These are phyloP conservation scores for Hermaeophaga mercurialis DNA, from an alignment of 2,888 invertebrate species.

Conservation along the genomic window DNA sequence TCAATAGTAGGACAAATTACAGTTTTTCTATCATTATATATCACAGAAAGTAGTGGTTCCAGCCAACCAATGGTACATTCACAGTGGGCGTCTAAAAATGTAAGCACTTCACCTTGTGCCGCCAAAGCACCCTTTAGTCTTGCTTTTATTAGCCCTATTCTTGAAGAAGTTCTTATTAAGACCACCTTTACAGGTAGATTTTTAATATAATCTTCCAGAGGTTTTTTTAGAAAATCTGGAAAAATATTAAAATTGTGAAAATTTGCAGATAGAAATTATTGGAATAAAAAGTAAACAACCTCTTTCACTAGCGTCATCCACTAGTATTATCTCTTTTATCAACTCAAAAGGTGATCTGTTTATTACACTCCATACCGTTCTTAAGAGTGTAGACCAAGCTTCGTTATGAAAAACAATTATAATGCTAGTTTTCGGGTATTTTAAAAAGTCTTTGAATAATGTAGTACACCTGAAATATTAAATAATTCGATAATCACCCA, in stretches of 20 bases:
- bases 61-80: conserved; percentile 82
- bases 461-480: conserved; percentile 64
- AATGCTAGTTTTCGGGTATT: conserved; percentile 84
- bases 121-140: conserved; percentile 76
- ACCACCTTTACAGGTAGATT: conserved; percentile 67
- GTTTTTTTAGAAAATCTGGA: conserved; percentile 65
- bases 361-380: conserved; percentile 94
- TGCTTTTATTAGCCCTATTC: conserved; percentile 83
- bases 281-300: no score
- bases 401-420: conserved; percentile 99
- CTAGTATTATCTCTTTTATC: conserved; percentile 82
- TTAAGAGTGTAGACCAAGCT: conserved; percentile 94
- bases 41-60: conserved; percentile 63
- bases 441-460: conserved; percentile 62
- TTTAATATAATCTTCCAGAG: conserved; percentile 71
- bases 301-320: conserved; percentile 88
- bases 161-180: conserved; percentile 67
- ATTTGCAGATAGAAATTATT: no score
- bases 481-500: no score
- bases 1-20: conserved; percentile 88
- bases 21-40: conserved; percentile 64
- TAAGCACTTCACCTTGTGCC: conserved; percentile 77
- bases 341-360: conserved; percentile 80
- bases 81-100: conserved; percentile 93
- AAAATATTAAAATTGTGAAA: conserved; percentile 19